Percentiles rank a stretch among this genome's conserved stretches.
Evolutionary conservation across 2,888 invertebrate species (phyloP).

Genomic region (Mythimna loreyi): DNA sequence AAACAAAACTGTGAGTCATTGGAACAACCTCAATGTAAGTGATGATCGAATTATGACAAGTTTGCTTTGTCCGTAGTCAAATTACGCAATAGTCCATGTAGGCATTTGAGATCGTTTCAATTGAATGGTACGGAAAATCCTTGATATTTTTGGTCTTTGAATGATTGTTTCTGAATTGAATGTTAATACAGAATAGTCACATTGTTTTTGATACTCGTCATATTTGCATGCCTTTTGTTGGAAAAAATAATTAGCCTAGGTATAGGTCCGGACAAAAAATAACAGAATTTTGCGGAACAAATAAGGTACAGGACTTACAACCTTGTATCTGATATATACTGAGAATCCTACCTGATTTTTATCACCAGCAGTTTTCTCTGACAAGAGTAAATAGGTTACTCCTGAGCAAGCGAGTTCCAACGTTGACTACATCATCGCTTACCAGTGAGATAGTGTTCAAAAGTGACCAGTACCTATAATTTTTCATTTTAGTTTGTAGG

Average conservation of each 20-base stretch:
- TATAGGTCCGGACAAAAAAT: neutral
- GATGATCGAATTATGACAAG: constrained; percentile 28
- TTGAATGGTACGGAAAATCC: constrained; percentile 50
- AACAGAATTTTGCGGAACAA: neutral
- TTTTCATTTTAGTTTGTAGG: too few species aligned
- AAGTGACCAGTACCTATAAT: too few species aligned
- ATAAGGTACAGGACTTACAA: neutral
- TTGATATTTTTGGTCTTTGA: constrained; percentile 25
- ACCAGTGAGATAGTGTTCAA: too few species aligned
- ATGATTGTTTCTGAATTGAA: constrained; percentile 27
- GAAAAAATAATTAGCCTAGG: neutral
- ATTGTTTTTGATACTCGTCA: neutral
- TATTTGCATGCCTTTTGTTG: neutral
- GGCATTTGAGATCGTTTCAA: constrained; percentile 34
- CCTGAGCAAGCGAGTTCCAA: too few species aligned
- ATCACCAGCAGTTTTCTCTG: too few species aligned
- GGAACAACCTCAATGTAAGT: constrained; percentile 64
- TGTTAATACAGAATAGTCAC: constrained; percentile 13
- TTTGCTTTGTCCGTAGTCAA: constrained; percentile 45
- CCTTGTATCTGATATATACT: neutral
- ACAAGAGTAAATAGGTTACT: too few species aligned
- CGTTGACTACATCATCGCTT: too few species aligned
- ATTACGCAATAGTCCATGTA: constrained; percentile 49
- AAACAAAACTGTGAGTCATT: constrained; percentile 66
- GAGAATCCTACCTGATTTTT: too few species aligned